Percentiles rank a stretch among this genome's conserved stretches.
phyloP scores from a whole-genome alignment of 2,797 vertebrate species.

The Semotilus atromaculatus region DNA sequence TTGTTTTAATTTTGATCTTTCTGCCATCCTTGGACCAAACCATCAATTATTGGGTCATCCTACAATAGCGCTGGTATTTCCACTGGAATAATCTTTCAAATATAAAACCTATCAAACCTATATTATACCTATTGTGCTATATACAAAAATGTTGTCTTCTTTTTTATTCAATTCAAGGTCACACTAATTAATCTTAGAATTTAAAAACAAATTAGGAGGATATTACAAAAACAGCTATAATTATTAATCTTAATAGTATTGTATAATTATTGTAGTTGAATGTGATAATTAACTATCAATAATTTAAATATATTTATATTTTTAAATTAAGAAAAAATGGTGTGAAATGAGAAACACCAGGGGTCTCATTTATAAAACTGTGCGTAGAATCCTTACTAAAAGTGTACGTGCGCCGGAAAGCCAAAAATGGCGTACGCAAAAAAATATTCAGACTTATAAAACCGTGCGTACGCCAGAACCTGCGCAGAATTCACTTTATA shows the following conservation, averaged over 20 bases:
- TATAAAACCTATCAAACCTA: too few relatives aligned
- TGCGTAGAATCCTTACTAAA: too few relatives aligned
- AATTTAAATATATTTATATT: background rate
- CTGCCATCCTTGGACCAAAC: background rate
- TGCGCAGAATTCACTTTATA: too few relatives aligned
- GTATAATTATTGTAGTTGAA: background rate
- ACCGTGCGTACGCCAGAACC: too few relatives aligned
- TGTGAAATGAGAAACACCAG: background rate
- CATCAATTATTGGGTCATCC: background rate
- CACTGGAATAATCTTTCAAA: too few relatives aligned
- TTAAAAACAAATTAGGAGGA: background rate
- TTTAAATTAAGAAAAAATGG: background rate
- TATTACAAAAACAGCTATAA: background rate
- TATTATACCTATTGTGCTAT: too few relatives aligned
- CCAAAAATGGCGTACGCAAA: too few relatives aligned
- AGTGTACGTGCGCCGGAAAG: too few relatives aligned
- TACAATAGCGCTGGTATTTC: background rate
- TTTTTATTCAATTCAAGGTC: background rate
- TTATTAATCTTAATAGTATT: background rate
- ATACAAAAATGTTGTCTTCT: too few relatives aligned
- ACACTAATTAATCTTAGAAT: background rate
- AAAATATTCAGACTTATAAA: too few relatives aligned
- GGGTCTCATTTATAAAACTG: too few relatives aligned
- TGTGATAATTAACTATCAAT: background rate
- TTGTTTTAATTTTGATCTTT: background rate